Percentiles rank a stretch among this genome's conserved stretches.
Evolutionary conservation across 2,797 vertebrate genomes (phyloP).

Genomic region (Mormyrus proboscirostris): DNA sequence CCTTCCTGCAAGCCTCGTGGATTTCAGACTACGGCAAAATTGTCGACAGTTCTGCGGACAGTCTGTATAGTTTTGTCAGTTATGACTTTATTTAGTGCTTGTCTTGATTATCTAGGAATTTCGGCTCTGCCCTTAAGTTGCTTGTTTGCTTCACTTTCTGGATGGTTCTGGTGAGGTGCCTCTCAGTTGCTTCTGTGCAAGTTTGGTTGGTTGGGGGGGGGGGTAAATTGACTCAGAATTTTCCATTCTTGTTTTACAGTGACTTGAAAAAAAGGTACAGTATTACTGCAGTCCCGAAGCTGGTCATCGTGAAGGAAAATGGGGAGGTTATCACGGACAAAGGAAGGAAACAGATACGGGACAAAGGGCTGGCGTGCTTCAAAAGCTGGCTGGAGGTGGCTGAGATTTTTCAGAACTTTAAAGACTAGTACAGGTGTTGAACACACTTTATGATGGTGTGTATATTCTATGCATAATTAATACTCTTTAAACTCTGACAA

Average conservation of each 20-base stretch:
- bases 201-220: not conserved
- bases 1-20: not conserved
- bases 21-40: not conserved
- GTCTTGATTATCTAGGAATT: not conserved
- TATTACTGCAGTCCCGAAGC: constrained; percentile 82
- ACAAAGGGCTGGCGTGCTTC: constrained; percentile 80
- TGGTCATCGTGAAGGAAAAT: constrained; percentile 88
- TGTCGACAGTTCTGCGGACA: not conserved
- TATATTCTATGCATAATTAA: constrained; percentile 16
- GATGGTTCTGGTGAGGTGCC: not conserved
- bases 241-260: constrained; percentile 50
- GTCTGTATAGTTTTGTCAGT: not conserved
- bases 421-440: constrained; percentile 40
- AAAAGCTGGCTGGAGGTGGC: constrained; percentile 79
- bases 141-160: not conserved
- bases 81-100: not conserved
- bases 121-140: not conserved
- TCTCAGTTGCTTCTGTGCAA: not conserved
- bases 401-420: constrained; percentile 92
- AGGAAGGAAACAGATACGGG: constrained; percentile 87
- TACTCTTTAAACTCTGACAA: constrained; percentile 29
- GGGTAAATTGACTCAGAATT: not conserved
- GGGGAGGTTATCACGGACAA: constrained; percentile 92
- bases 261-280: constrained; percentile 84
- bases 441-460: not conserved